Evolutionary conservation across 2,797 vertebrate species (phyloP), one percentile per base, ranked within the genome.

Genomic region (Anomalospiza imberbis): DNA sequence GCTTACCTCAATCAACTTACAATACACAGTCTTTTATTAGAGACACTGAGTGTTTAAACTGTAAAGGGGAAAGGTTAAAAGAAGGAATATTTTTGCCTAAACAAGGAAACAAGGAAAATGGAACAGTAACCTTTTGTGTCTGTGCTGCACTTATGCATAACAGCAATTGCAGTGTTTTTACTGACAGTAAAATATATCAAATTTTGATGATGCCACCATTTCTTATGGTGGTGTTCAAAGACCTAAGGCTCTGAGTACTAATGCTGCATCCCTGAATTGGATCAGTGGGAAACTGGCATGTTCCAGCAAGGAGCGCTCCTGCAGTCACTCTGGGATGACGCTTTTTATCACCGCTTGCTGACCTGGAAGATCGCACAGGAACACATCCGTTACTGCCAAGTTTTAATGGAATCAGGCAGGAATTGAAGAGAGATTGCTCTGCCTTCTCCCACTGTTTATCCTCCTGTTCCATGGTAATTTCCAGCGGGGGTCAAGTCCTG

Each of bases 141-240:
- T 29, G 31, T 65, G 63, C 25, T 3, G 13, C 21, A 34, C 12
- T 51, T 40, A 48, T 0, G 1, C 29, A 3, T 15, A 44, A 31
- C 51, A 76, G 55, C 67, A 82, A 38, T 6, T 66, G 36, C 38
- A 67, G 13, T 65, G 57, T 21, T 86, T 87, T 83, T 71, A 36
- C 57, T 67, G 76, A 29, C 32, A 50, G 36, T 50, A 71, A 77
- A 42, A 66, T 13, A 47, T 48, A 60, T 44, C 36, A 53, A 3
- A 63, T 70, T n/a, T 66, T 58, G n/a, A 34, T 61, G 28, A 29
- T 82, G 67, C 60, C 44, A 34, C 38, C 7, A 6, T 44, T 82
- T 78, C n/a, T 54, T 58, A 21, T 9, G 29, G 48, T 53, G 68
- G 32, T 25, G 40, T 17, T 26, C 3, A 5, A 61, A 76, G 60